Percentiles rank a stretch among this genome's conserved stretches.
phyloP scores from a whole-genome alignment of 2,113 vertebrate species.

The Sylvilagus bachmani region DNA sequence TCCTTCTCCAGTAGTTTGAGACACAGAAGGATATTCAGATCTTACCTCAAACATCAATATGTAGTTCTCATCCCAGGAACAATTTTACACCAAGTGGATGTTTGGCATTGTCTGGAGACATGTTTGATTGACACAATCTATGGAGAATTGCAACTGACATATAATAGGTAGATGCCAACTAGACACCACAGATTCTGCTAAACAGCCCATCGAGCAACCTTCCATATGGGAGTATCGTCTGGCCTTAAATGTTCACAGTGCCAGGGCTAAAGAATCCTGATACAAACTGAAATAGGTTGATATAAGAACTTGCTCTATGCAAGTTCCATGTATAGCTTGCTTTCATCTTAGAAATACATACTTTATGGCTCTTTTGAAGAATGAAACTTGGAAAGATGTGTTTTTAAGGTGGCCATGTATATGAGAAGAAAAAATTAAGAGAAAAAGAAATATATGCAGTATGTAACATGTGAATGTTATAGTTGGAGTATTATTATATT shows the following conservation, averaged over 20 bases:
- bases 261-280: background rate
- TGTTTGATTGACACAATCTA: background rate
- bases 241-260: background rate
- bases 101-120: background rate
- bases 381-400: background rate
- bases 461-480: background rate
- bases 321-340: background rate
- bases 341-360: background rate
- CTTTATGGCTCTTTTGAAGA: background rate
- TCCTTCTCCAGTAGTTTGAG: background rate
- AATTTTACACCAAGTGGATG: background rate
- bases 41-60: background rate
- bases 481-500: background rate
- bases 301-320: background rate
- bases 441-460: background rate
- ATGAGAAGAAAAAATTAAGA: constrained; percentile 8
- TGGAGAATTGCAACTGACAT: background rate
- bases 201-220: rapidly evolving
- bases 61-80: background rate
- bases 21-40: background rate
- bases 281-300: background rate
- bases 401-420: background rate
- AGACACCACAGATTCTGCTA: background rate
- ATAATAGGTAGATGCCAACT: background rate
- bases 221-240: background rate